Base-by-base conservation (phyloP, 64 coral and sea anemone species). In the Porites australiensis region DNA sequence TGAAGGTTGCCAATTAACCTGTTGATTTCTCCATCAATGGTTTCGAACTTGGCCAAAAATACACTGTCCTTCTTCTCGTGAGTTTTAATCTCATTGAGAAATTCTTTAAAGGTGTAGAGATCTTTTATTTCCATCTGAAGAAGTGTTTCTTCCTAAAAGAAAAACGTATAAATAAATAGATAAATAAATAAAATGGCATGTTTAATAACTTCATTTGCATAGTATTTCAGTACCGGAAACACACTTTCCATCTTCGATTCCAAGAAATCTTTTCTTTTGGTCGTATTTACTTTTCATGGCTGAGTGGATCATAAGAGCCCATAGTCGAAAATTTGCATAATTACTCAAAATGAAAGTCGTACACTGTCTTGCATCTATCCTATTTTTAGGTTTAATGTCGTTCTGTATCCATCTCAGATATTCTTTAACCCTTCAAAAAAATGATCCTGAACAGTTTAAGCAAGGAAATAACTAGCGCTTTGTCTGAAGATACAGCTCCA, bases 141-240 rank as follows among this genome's bases (percentile, higher is more conserved):
- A 59, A 93, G 85, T 4, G 45, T 60, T 71, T 76, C 22, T 12
- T 93, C 74, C 91, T 93, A 50, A 70, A 77, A 67, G 44, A 2
- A 53, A 48, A 68, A 67, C 23, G 8, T 21, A 22, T 1, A 72
- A 57, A 21, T 37, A 37, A 37, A 37, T 37, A 37, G 27, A 37
- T 37, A 37, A 37, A 37, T 37, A 37, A 37, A 37, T 55, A 78
- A 27, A 63, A 62, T 62, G 12, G 13, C 50, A 37, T 37, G 27
- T 37, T 37, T 37, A 37, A 37, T 37, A 37, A 0, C 27, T 37
- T 37, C 51, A 50, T 12, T 79, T 44, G 6, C 12, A 58, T 44
- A 16, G 10, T 82, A 10, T 0, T n/a, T 44, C 7, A 47, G 13
- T n/a, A 19, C 11, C 61, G 61, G 81, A 84, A 67, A 67, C 62